Evolutionary conservation across 2,888 invertebrate species (phyloP), one percentile per base, ranked within the genome.

Genomic region (Limenitis camilla): DNA sequence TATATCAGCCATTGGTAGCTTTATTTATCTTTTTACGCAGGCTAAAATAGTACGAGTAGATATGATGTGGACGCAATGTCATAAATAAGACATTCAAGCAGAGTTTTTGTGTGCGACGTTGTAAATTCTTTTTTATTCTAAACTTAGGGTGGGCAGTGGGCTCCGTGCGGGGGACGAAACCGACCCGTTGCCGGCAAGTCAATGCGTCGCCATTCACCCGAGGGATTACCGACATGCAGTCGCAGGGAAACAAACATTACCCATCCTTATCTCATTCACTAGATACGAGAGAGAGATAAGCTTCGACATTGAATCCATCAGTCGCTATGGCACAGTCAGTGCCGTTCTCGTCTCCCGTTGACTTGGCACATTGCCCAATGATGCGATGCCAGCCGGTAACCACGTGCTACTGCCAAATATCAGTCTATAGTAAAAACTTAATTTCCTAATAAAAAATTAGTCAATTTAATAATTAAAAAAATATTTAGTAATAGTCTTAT

Each of bases 351-450:
- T 64, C 67, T 68, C 71, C 69, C 67, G 63, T 59, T 66, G 65
- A 69, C 62, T 74, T 83, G 81, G 82, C 81, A 74, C 52, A 42
- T 55, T 57, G 74, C 78, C 78, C 64, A 60, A 56, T 61, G 68
- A 62, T 60, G 61, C 65, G 64, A 19, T 72, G 72, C 74, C 71
- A 74, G 62, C 62, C 66, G 62, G 63, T 51, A 51, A 46, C 67
- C 71, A 71, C 69, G 72, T 72, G 74, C 69, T 61, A 47, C 52
- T 46, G 49, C 43, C 32, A 46, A 47, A 40, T 45, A 45, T 51
- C 36, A 47, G 41, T 46, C 41, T 52, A 31, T 52, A 46, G 44
- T 45, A 51, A 44, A 50, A 33, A 45, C 6, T 35, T 33, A 9
- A 43, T 33, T 43, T 9, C 27, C 19, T 19, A 19, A 19, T 19